A percentile compares a stretch with the other conserved stretches of the same genome.
These are phyloP conservation scores for Anarhynchus alexandrinus DNA, from an alignment of 2,113 vertebrate species.

Conservation along the genomic window DNA sequence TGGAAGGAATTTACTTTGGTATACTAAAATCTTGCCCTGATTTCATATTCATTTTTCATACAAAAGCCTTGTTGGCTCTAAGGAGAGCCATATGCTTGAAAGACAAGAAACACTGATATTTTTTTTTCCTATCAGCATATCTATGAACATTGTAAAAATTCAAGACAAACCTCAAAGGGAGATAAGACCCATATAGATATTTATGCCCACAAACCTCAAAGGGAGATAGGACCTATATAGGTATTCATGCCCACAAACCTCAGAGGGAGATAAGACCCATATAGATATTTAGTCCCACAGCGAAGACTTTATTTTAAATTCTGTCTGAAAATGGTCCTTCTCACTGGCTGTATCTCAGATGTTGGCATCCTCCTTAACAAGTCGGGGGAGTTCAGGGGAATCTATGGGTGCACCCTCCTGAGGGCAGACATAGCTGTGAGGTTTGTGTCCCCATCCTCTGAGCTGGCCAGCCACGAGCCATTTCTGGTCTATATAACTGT, in stretches of 20 bases:
- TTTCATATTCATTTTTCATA: slow-evolving; percentile 65
- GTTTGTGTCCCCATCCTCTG: not conserved
- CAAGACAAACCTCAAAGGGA: not conserved
- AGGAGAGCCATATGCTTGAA: slow-evolving; percentile 62
- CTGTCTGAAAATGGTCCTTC: not conserved
- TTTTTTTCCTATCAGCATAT: slow-evolving; percentile 28
- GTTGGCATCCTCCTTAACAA: not conserved
- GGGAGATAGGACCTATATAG: not conserved
- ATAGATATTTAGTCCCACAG: not conserved
- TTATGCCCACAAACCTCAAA: not conserved
- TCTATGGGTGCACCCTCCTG: not conserved
- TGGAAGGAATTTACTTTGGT: not conserved
- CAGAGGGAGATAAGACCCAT: not conserved
- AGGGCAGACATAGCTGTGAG: not conserved
- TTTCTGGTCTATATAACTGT: slow-evolving; percentile 13
- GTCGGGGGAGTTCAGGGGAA: not conserved
- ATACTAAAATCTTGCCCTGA: slow-evolving; percentile 29
- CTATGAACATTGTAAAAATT: slow-evolving; percentile 38
- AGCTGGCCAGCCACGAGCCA: not conserved
- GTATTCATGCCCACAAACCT: not conserved
- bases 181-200: not conserved
- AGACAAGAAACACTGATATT: slow-evolving; percentile 41
- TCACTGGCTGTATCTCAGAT: not conserved
- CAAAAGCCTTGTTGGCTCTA: slow-evolving; percentile 61
- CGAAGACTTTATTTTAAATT: not conserved